Percentiles rank a stretch among this genome's conserved stretches.
phyloP scores from a whole-genome alignment of 2,113 vertebrate genomes.

The Erythrocercus mccallii region DNA sequence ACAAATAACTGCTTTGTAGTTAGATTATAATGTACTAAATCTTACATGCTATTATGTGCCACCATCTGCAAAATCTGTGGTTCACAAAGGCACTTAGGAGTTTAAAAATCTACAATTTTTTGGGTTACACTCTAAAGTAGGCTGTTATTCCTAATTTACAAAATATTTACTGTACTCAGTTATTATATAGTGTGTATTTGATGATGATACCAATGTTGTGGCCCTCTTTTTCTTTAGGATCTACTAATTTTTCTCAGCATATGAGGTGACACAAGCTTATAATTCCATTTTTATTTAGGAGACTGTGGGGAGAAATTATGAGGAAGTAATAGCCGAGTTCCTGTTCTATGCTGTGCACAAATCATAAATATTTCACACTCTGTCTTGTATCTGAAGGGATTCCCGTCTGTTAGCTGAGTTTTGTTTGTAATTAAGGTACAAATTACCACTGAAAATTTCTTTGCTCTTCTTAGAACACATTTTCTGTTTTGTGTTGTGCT shows the following conservation, averaged over 20 bases:
- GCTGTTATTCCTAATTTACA: not conserved
- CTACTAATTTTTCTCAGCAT: not conserved
- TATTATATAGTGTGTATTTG: not conserved
- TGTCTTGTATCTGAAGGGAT: constrained; percentile 6
- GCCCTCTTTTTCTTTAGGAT: not conserved
- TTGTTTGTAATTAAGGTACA: constrained; percentile 35
- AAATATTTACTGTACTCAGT: not conserved
- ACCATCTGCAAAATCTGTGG: not conserved
- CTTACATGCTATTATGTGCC: not conserved
- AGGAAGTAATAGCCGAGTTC: not conserved
- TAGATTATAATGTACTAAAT: not conserved
- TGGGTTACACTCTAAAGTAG: not conserved
- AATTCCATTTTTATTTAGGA: constrained; percentile 41
- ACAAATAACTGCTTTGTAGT: not conserved
- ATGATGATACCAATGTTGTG: not conserved
- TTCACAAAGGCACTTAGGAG: not conserved
- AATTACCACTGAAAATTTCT: not conserved
- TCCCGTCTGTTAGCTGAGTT: not conserved
- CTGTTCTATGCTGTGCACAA: not conserved
- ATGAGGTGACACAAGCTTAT: constrained; percentile 3
- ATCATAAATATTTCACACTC: constrained; percentile 50
- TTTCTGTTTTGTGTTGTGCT: not conserved
- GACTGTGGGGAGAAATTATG: not conserved
- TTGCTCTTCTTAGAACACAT: not conserved
- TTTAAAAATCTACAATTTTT: not conserved